phyloP scores from a whole-genome alignment of 2,888 invertebrate species.

The Mechanitis mazaeus region DNA sequence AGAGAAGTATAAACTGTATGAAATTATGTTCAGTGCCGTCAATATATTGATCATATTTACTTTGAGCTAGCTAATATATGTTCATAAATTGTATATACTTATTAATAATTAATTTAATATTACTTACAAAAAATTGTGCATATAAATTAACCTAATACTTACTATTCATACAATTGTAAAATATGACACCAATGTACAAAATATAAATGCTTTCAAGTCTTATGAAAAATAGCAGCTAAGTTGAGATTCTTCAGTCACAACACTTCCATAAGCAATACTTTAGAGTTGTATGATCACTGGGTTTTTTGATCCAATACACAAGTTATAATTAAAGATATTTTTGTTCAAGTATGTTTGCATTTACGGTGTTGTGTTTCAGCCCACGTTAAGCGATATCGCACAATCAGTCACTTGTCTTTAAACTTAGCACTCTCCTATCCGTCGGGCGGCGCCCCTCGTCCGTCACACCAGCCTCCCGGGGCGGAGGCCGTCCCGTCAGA shows the following conservation, averaged over 20 bases:
- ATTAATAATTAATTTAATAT: constrained; percentile 3
- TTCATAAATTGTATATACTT: constrained; percentile 7
- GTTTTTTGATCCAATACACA: no score
- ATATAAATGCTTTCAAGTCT: constrained; percentile 56
- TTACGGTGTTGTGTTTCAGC: no score
- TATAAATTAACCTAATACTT: constrained; percentile 17
- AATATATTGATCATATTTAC: no score
- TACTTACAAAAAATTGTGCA: constrained; percentile 28
- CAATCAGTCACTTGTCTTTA: no score
- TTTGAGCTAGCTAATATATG: not conserved
- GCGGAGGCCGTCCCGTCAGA: constrained; percentile 79
- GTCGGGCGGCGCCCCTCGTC: not conserved
- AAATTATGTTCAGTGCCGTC: no score
- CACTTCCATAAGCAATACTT: no score
- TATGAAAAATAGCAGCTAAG: constrained; percentile 38
- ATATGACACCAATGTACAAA: constrained; percentile 60
- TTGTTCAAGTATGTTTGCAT: no score
- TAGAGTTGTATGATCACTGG: no score
- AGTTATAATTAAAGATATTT: no score
- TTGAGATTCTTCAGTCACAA: constrained; percentile 31
- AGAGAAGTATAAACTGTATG: not conserved
- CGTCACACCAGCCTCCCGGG: constrained; percentile 63
- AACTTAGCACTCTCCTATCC: not conserved
- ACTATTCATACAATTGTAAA: constrained; percentile 18
- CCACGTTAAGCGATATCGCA: no score